phyloP scores from a whole-genome alignment of 2,888 invertebrate genomes.

The Drosophila mulleri region DNA sequence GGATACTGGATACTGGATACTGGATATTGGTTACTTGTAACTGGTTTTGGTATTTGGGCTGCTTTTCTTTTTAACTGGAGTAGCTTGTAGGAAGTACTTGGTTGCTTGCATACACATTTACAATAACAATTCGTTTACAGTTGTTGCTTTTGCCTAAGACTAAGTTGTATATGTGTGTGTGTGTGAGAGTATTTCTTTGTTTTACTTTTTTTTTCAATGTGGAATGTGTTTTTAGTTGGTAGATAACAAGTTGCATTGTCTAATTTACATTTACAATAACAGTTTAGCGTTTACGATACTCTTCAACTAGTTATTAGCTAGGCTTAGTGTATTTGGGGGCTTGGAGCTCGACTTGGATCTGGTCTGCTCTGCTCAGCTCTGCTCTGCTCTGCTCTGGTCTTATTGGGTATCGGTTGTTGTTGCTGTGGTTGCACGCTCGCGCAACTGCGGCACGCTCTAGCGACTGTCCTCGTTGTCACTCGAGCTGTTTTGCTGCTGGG shows the following conservation, averaged over 20 bases:
- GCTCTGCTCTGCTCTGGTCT: slow-evolving; percentile 19
- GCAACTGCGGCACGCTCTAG: slow-evolving; percentile 46
- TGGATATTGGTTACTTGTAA: slow-evolving; percentile 4
- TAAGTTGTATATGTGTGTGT: slow-evolving; percentile 47
- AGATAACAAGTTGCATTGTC: slow-evolving; percentile 73
- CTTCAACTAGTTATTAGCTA: slow-evolving; percentile 44
- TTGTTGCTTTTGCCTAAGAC: slow-evolving; percentile 53
- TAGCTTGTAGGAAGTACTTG: slow-evolving; percentile 56
- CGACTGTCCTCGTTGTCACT: slow-evolving; percentile 85
- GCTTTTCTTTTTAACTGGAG: slow-evolving; percentile 15
- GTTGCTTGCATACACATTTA: slow-evolving; percentile 60
- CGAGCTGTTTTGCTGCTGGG: slow-evolving; percentile 84
- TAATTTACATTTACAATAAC: slow-evolving; percentile 77
- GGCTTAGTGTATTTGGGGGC: slow-evolving; percentile 51
- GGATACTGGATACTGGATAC: slow-evolving; percentile 24
- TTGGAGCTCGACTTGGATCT: slow-evolving; percentile 24
- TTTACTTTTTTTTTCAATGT: slow-evolving; percentile 17
- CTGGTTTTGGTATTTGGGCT: background rate
- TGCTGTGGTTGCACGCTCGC: slow-evolving; percentile 60
- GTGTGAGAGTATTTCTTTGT: slow-evolving; percentile 24
- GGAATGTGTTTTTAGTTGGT: slow-evolving; percentile 48
- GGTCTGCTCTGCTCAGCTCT: slow-evolving; percentile 5
- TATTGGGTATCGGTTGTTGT: slow-evolving; percentile 58
- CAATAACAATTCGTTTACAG: slow-evolving; percentile 56
- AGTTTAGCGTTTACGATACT: slow-evolving; percentile 51